phyloP scores from a whole-genome alignment of 1,140 invertebrate species.

The Tetranychus cinnabarinus region DNA sequence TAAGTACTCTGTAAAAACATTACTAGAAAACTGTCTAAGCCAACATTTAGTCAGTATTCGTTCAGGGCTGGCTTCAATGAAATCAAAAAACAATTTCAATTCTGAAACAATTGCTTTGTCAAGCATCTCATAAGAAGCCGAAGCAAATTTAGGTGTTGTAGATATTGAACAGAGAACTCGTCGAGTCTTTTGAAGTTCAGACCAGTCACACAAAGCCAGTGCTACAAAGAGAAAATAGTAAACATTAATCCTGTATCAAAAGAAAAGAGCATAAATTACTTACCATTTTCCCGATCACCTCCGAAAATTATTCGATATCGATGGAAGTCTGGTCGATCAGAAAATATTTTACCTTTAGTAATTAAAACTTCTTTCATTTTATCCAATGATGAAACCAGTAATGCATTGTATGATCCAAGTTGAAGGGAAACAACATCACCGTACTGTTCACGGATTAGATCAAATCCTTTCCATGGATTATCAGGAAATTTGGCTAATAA shows the following conservation, averaged over 20 bases:
- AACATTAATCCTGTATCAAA: background rate
- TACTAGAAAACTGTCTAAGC: conserved; percentile 42
- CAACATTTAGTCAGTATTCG: background rate
- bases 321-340: conserved; percentile 50
- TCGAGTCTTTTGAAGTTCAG: conserved; percentile 45
- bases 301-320: conserved; percentile 38
- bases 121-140: conserved; percentile 32
- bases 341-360: conserved; percentile 49
- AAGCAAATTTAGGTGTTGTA: conserved; percentile 40
- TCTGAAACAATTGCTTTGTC: conserved; percentile 13
- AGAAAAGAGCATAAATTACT: conserved; percentile 21
- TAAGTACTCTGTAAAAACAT: conserved; percentile 63
- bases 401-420: conserved; percentile 39
- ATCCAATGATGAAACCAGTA: conserved; percentile 48
- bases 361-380: conserved; percentile 52
- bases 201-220: conserved; percentile 62
- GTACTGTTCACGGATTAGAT: conserved; percentile 36
- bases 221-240: conserved; percentile 32
- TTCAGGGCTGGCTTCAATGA: background rate
- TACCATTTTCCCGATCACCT: conserved; percentile 41
- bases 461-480: conserved; percentile 46
- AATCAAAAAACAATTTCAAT: background rate
- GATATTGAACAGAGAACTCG: conserved; percentile 47
- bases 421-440: conserved; percentile 47
- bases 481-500: conserved; percentile 3